Base-by-base conservation (phyloP, 2,888 invertebrate species). In the Rhamphomyia laevipes region DNA sequence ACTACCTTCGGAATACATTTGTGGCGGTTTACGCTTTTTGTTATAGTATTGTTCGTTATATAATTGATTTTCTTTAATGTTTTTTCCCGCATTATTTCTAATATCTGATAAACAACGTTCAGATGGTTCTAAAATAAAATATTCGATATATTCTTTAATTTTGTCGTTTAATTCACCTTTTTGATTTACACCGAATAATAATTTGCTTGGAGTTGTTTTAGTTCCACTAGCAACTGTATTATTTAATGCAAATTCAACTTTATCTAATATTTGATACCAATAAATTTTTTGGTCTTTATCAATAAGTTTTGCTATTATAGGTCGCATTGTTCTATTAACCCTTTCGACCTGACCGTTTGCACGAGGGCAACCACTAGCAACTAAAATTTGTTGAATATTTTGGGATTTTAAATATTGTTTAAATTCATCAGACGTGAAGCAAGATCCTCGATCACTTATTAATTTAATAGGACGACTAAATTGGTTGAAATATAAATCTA, bases 151-250 rank as follows among this genome's bases (percentile, higher is more conserved):
- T n/a, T 38, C 27, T 41, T 42, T 41, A 17, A 56, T 27, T 10
- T 47, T 40, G 33, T 59, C 59, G 30, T 47, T 27, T 23, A 53
- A 35, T 12, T 50, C 35, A n/a, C 57, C 58, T 40, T 49, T 51
- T 45, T 62, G 62, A 47, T 55, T 21, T 3, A 57, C 45, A 4
- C 62, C 61, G 37, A 58, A 61, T 27, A 62, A 45, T 30, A 59
- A 43, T 43, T 49, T 54, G 51, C 57, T 56, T 3, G 61, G 59
- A 2, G 59, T 55, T 45, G 61, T 55, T 3, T 35, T 35, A 13
- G 35, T 35, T n/a, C 35, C 35, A 4, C 13, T 35, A n/a, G 35
- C 35, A 31, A 31, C 7, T 1, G 55, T 58, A 46, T 46, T 46
- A 16, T 46, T 46, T n/a, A 40, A 40, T 12, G 40, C 11, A 30